These are phyloP conservation scores for Achatina immaculata DNA, from an alignment of 1,140 invertebrate genomes.

Conservation along the genomic window DNA sequence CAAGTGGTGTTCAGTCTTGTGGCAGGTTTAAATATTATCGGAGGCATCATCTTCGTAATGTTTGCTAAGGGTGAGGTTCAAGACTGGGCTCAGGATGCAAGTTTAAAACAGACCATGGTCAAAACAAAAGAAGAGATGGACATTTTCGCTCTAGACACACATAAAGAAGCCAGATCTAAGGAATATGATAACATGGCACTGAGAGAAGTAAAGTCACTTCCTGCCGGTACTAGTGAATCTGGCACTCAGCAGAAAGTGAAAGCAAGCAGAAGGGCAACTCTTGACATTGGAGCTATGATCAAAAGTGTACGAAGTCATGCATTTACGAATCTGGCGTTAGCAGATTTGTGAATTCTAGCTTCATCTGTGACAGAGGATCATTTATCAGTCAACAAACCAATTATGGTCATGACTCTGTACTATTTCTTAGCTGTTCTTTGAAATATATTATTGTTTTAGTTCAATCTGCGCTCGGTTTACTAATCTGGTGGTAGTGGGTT, in stretches of 20 bases:
- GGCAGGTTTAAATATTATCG: slow-evolving; percentile 11
- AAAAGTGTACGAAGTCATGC: background rate
- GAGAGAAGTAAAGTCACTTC: background rate
- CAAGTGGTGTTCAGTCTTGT: slow-evolving; percentile 13
- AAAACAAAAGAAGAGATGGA: background rate
- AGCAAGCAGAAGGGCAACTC: background rate
- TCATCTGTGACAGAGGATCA: too few species aligned
- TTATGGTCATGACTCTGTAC: too few species aligned
- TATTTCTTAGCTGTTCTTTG: too few species aligned
- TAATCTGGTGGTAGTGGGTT: too few species aligned
- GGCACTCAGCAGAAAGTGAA: background rate
- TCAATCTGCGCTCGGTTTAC: too few species aligned
- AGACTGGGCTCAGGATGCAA: background rate
- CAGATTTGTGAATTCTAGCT: slow-evolving; percentile 1
- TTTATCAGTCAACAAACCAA: too few species aligned
- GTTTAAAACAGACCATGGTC: background rate
- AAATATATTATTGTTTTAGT: too few species aligned
- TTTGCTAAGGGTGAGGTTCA: slow-evolving; percentile 19
- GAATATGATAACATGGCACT: background rate
- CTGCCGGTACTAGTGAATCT: background rate
- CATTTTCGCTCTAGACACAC: background rate
- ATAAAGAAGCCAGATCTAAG: background rate
- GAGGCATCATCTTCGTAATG: slow-evolving; percentile 12
- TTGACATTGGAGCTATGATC: background rate
- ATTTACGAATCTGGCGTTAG: slow-evolving; percentile 15